phyloP scores from a whole-genome alignment of 2,888 invertebrate genomes.

The Tribolium freemani region DNA sequence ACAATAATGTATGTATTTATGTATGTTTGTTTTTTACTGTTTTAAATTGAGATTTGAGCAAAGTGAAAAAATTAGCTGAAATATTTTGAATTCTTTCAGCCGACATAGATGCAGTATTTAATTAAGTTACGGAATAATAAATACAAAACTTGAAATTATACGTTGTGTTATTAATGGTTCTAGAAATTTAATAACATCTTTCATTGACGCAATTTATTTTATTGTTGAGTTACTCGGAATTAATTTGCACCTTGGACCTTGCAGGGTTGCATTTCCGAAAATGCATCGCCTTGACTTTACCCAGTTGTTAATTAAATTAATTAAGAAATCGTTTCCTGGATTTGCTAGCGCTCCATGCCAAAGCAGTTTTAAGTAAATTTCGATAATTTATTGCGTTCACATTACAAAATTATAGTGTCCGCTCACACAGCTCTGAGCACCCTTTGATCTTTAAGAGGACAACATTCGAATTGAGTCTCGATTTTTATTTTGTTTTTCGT shows the following conservation, averaged over 20 bases:
- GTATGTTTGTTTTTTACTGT: background rate
- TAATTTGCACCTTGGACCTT: background rate
- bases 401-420: conserved; percentile 32
- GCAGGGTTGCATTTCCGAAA: conserved; percentile 16
- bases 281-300: conserved; percentile 21
- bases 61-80: background rate
- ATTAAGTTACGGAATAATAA: background rate
- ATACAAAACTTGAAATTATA: background rate
- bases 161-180: background rate
- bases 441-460: conserved; percentile 52
- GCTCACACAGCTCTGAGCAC: conserved; percentile 36
- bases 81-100: background rate
- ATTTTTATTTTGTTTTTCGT: conserved; percentile 53
- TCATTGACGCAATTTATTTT: background rate
- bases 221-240: background rate
- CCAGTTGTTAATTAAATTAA: background rate
- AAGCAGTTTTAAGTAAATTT: conserved; percentile 14
- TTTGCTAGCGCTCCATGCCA: background rate
- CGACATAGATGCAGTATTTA: background rate
- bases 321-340: conserved; percentile 10
- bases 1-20: background rate
- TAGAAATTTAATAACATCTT: background rate
- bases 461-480: conserved; percentile 48
- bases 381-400: conserved; percentile 23
- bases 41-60: background rate